phyloP scores from a whole-genome alignment of 2,888 invertebrate species.

The Gastrophysa polygoni region DNA sequence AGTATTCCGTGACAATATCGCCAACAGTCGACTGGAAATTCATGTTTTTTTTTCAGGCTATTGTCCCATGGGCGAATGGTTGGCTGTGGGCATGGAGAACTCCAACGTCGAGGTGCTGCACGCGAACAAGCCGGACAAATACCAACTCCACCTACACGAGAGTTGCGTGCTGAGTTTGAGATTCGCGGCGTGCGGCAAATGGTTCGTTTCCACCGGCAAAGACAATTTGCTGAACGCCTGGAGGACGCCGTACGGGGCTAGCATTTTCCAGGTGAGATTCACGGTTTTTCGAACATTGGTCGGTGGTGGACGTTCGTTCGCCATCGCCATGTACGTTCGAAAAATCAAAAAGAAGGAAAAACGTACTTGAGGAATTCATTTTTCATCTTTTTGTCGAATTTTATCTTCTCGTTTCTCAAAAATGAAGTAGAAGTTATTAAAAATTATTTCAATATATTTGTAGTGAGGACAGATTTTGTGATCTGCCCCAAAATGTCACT shows the following conservation, averaged over 20 bases:
- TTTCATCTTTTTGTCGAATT: no score
- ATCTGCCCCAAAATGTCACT: no score
- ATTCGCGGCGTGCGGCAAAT: conserved; percentile 96
- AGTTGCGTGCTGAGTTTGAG: conserved; percentile 94
- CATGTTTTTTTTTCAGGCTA: conserved; percentile 84
- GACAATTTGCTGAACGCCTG: conserved; percentile 97
- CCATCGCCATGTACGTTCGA: no score
- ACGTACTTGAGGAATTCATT: no score
- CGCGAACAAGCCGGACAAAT: conserved; percentile 90
- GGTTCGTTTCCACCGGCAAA: conserved; percentile 99
- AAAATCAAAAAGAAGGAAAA: no score
- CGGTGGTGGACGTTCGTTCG: no score
- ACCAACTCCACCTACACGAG: conserved; percentile 94
- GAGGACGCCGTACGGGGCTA: conserved; percentile 97
- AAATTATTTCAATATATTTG: no score
- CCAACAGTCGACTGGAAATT: no score
- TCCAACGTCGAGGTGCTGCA: conserved; percentile 95
- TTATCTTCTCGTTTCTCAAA: no score
- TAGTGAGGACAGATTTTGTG: no score
- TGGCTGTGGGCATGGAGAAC: conserved; percentile 98
- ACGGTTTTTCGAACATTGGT: no score
- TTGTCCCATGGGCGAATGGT: conserved; percentile 96
- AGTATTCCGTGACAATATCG: conserved; percentile 59
- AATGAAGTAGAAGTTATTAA: no score
- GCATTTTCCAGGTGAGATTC: conserved; percentile 88